phyloP scores from a whole-genome alignment of 2,888 invertebrate species.

The Lepas anatifera region DNA sequence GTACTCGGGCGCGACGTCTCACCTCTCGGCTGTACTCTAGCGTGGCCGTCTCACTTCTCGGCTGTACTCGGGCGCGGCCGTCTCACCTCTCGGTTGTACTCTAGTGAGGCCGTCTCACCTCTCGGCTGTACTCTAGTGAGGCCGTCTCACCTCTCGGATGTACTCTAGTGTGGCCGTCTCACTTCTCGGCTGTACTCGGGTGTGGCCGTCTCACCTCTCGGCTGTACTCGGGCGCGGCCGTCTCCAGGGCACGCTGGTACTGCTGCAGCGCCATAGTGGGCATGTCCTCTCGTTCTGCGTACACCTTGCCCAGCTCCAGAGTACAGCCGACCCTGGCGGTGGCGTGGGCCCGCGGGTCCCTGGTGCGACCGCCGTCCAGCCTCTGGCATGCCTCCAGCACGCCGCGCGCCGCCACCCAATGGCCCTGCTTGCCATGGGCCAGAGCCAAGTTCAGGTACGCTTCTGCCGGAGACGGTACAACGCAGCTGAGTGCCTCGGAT shows the following conservation, averaged over 20 bases:
- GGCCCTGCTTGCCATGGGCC: slow-evolving; percentile 65
- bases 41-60: no score
- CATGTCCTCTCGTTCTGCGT: slow-evolving; percentile 67
- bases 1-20: no score
- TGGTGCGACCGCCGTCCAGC: slow-evolving; percentile 69
- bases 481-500: no score
- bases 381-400: slow-evolving; percentile 68
- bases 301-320: slow-evolving; percentile 71
- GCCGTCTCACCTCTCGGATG: no score
- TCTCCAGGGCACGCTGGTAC: neutral
- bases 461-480: slow-evolving; percentile 52
- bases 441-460: slow-evolving; percentile 88
- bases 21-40: no score
- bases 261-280: slow-evolving; percentile 37
- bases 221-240: neutral
- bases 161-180: no score
- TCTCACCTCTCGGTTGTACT: no score
- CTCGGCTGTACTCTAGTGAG: no score
- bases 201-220: neutral
- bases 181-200: no score
- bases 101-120: no score
- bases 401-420: slow-evolving; percentile 68
- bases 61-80: no score
- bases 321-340: slow-evolving; percentile 77
- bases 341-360: slow-evolving; percentile 78